phyloP scores from a whole-genome alignment of 2,797 vertebrate species.

The Microchirus variegatus region DNA sequence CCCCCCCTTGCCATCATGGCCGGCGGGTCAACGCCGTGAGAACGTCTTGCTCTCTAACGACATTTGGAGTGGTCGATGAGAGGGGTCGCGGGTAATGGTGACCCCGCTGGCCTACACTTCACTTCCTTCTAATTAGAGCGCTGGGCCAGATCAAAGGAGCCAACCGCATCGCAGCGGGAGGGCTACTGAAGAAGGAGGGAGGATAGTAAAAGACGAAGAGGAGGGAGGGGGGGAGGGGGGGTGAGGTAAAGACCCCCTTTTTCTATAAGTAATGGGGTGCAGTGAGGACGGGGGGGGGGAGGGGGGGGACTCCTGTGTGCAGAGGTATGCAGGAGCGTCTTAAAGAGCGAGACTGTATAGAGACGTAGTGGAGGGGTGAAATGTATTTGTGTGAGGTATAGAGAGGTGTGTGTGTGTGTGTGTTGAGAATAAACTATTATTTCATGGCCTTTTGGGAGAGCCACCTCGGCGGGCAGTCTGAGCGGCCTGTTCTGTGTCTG shows the following conservation, averaged over 20 bases:
- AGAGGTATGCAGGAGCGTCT: slow-evolving; percentile 55
- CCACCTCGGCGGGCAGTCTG: slow-evolving; percentile 2
- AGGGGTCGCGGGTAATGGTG: slow-evolving; percentile 89
- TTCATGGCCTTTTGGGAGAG: slow-evolving; percentile 44
- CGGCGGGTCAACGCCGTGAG: slow-evolving; percentile 86
- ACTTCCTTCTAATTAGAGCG: slow-evolving; percentile 99
- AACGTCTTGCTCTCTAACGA: slow-evolving; percentile 86
- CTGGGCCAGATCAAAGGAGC: slow-evolving; percentile 93
- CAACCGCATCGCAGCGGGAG: slow-evolving; percentile 90
- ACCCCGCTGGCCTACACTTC: slow-evolving; percentile 94
- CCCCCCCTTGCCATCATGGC: slow-evolving; percentile 52
- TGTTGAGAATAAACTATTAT: slow-evolving; percentile 51
- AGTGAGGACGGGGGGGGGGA: slow-evolving; percentile 67
- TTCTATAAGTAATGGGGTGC: slow-evolving; percentile 78
- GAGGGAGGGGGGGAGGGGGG: slow-evolving; percentile 74
- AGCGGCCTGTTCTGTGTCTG: slow-evolving; percentile 60
- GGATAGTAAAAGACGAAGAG: slow-evolving; percentile 67
- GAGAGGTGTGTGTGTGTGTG: slow-evolving; percentile 28
- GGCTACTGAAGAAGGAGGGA: slow-evolving; percentile 88
- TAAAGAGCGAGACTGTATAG: slow-evolving; percentile 41
- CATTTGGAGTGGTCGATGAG: slow-evolving; percentile 91
- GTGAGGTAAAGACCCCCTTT: slow-evolving; percentile 56
- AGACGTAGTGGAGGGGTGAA: slow-evolving; percentile 39
- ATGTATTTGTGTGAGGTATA: slow-evolving; percentile 35
- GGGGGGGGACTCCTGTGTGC: slow-evolving; percentile 81